phyloP scores from a whole-genome alignment of 2,797 vertebrate species.

The Melanotaenia maccullochi region DNA sequence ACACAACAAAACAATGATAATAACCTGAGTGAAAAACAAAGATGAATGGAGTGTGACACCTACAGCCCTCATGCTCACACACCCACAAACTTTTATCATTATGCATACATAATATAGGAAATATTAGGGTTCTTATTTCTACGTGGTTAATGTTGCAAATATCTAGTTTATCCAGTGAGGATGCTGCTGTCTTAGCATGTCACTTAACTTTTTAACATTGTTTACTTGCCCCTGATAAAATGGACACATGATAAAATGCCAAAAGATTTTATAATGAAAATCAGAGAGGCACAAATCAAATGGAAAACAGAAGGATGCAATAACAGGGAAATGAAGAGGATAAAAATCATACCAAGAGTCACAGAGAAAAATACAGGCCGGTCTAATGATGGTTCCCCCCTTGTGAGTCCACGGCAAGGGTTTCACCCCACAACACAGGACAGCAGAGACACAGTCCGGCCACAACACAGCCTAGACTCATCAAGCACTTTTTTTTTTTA shows the following conservation, averaged over 20 bases:
- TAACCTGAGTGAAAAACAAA: conserved; percentile 76
- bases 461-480: conserved; percentile 73
- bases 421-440: conserved; percentile 75
- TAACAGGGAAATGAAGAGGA: conserved; percentile 71
- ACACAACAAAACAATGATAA: conserved; percentile 77
- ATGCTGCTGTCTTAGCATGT: not conserved
- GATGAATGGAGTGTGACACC: conserved; percentile 71
- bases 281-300: conserved; percentile 53
- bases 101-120: conserved; percentile 2
- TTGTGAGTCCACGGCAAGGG: conserved; percentile 71
- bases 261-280: conserved; percentile 57
- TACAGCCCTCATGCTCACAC: conserved; percentile 37
- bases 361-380: conserved; percentile 71
- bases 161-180: conserved; percentile 1
- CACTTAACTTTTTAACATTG: not conserved
- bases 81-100: not conserved
- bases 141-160: conserved; percentile 1
- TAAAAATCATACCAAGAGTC: conserved; percentile 54
- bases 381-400: conserved; percentile 81
- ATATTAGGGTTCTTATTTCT: not conserved
- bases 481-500: conserved; percentile 52
- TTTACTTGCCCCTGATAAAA: conserved; percentile 9
- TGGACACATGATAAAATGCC: conserved; percentile 33
- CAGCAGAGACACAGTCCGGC: conserved; percentile 69
- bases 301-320: conserved; percentile 68